Base-by-base conservation (phyloP, 2,113 vertebrate species). In the Zeus faber region DNA sequence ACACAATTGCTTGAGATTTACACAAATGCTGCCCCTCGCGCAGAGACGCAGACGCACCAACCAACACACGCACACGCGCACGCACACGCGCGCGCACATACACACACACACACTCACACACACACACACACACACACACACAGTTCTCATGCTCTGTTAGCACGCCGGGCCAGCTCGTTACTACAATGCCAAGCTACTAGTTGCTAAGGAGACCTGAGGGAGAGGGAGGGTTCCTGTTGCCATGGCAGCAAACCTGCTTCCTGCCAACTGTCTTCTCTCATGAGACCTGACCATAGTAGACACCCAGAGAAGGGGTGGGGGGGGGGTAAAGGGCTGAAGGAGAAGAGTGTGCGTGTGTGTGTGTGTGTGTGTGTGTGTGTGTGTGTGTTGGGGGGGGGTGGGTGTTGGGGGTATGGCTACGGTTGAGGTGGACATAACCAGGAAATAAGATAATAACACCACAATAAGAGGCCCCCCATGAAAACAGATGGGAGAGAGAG, bases 201-300 rank as follows among this genome's bases (percentile, higher is more conserved):
- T 90, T 89, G 84, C 87, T 89, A 89, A 89, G 87, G 89, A 89
- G 87, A 90, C 86, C 85, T 89, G 79, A 77, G 87, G 88, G 86
- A 90, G 85, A 90, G 87, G 87, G 89, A 90, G 87, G 85, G 85
- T 83, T 89, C 78, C 75, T 83, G 89, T 90, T 90, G 81, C 89
- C 84, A 90, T 90, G 83, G 89, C 76, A 89, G 87, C 86, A 83
- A 85, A 80, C 75, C 82, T 85, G 86, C 85, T 88, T 90, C 83
- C 82, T 87, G 86, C 84, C 87, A 88, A 88, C 86, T 82, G 81
- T 87, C 83, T 85, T 81, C 77, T 77, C 85, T 81, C 85, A 62
- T 53, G 87, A 88, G 85, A 88, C 80, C 76, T 83, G 87, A 88
- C 80, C 84, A 80, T 83, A 74, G 77, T 75, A 85, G 77, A 81